Percentiles rank a stretch among this genome's conserved stretches.
Evolutionary conservation across 2,888 invertebrate genomes (phyloP).

Genomic region (Melanophora roralis): DNA sequence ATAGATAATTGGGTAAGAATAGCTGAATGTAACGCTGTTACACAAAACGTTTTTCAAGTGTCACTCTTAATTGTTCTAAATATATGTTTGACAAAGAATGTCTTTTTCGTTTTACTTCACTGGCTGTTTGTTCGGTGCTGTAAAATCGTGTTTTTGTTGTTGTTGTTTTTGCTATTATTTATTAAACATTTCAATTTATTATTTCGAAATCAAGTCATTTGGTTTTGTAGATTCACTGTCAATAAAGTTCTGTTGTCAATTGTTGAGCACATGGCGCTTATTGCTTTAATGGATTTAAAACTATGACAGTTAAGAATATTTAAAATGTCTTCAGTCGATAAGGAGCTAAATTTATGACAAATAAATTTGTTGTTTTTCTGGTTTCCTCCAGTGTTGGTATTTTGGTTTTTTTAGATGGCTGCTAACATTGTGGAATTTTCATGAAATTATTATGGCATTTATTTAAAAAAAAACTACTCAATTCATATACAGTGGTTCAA

Average conservation of each 20-base stretch:
- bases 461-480: too few relatives aligned
- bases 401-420: not conserved
- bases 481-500: too few relatives aligned
- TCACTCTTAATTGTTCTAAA: constrained; percentile 55
- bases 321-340: constrained; percentile 25
- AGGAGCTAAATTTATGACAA: constrained; percentile 14
- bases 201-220: constrained; percentile 43
- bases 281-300: constrained; percentile 40
- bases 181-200: constrained; percentile 31
- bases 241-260: constrained; percentile 25
- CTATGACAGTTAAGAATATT: constrained; percentile 34
- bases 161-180: not conserved
- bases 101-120: not conserved
- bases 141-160: not conserved
- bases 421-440: not conserved
- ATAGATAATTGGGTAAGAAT: too few relatives aligned
- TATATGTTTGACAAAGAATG: constrained; percentile 35
- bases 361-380: not conserved
- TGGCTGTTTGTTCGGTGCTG: not conserved
- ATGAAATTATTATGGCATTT: too few relatives aligned
- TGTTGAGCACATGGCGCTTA: constrained; percentile 21
- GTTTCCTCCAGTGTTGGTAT: not conserved
- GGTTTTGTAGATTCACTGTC: constrained; percentile 34
- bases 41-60: constrained; percentile 18
- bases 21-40: not conserved